These are phyloP conservation scores for Colletes collaris DNA, from an alignment of 2,888 invertebrate genomes.

Conservation along the genomic window DNA sequence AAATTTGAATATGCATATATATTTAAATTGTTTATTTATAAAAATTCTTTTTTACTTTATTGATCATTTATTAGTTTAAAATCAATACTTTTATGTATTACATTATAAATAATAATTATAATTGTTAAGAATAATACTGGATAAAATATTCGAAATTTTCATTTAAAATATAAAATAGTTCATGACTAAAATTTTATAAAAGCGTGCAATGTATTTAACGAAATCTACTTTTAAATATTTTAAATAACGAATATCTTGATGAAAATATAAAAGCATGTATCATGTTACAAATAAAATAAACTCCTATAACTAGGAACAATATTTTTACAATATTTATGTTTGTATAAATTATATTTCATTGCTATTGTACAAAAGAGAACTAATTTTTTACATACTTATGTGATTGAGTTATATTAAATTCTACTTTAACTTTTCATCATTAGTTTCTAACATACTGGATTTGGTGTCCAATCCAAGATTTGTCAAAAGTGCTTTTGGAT, in stretches of 20 bases:
- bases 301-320: slow-evolving; percentile 10
- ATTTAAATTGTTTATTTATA: slow-evolving; percentile 15
- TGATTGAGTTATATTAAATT: not conserved
- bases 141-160: slow-evolving; percentile 10
- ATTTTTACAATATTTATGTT: slow-evolving; percentile 11
- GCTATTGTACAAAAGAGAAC: slow-evolving; percentile 4
- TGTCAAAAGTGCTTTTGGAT: slow-evolving; percentile 90
- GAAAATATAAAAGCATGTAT: not conserved
- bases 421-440: not conserved
- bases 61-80: slow-evolving; percentile 2
- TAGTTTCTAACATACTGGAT: not conserved
- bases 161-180: not conserved
- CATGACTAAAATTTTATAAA: not conserved
- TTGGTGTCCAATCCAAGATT: slow-evolving; percentile 84
- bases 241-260: slow-evolving; percentile 4
- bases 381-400: slow-evolving; percentile 8
- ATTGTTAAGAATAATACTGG: not conserved
- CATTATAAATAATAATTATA: slow-evolving; percentile 9
- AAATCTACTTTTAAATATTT: not conserved
- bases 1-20: not conserved
- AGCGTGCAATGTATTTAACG: not conserved
- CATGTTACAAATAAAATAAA: slow-evolving; percentile 13
- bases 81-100: slow-evolving; percentile 6
- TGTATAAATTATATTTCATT: slow-evolving; percentile 38
- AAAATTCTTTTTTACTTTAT: slow-evolving; percentile 16